A percentile compares a stretch with the other conserved stretches of the same genome.
These are phyloP conservation scores for Odobenus rosmarus DNA, from an alignment of 2,113 vertebrate genomes.

Conservation along the genomic window DNA sequence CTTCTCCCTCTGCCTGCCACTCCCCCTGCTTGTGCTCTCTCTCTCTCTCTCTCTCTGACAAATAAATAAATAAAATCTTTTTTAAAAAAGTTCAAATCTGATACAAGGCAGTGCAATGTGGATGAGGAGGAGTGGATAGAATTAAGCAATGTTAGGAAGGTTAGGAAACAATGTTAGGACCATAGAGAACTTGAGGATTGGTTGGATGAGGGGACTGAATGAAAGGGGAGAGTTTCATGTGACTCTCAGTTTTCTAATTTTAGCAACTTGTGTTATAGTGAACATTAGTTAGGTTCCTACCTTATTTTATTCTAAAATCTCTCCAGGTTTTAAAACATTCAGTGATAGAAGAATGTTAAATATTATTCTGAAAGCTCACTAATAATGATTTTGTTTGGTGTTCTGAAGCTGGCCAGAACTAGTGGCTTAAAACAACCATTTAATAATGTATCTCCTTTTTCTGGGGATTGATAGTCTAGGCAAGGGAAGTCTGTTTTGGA, in stretches of 20 bases:
- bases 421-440: not conserved
- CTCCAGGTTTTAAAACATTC: conserved; percentile 22
- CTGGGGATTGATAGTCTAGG: not conserved
- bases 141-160: not conserved
- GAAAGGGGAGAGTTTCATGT: not conserved
- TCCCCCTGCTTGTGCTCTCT: not conserved
- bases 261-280: not conserved
- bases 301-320: not conserved
- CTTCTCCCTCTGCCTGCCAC: not conserved
- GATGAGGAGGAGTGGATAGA: not conserved
- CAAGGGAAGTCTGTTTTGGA: not conserved
- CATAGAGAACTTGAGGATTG: not conserved
- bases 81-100: not conserved
- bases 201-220: not conserved
- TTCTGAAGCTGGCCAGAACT: not conserved
- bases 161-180: not conserved
- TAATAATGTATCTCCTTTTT: not conserved
- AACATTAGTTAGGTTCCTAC: not conserved
- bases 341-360: not conserved
- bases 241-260: conserved; percentile 20
- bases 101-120: not conserved
- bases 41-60: not conserved
- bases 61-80: not conserved
- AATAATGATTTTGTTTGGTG: not conserved
- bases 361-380: not conserved